Base-by-base conservation (phyloP, 2,113 vertebrate species). In the Mobula birostris region DNA sequence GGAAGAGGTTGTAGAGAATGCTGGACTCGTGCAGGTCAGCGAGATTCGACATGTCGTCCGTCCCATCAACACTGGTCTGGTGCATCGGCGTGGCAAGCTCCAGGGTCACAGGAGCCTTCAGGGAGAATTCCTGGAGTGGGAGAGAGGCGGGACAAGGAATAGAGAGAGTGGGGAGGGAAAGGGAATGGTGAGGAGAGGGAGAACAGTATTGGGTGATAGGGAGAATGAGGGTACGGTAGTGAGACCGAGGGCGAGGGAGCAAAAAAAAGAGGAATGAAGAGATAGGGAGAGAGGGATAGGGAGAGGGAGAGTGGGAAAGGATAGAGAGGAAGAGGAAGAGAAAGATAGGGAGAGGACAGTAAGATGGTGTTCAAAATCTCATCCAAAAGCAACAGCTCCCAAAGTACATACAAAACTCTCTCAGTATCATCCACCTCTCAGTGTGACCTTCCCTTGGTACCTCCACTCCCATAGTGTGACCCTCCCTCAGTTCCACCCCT, bases 11-110 rank as follows among this genome's bases (percentile, higher is more conserved):
- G 95, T 98, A 97, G 97, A 99, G 97, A 96, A 99, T 99, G 96
- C 98, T 97, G 14, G 97, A 97, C 95, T 98, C 98, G 0, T 98
- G 98, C 82, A 98, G 96, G 95, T 99, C 98, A 29, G 96, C 96
- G 96, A 99, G 96, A 91, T 96, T 95, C 94, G 98, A 98, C 98
- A 99, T 98, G 96, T 99, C 98, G 95, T 98, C 98, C 63, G 98
- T 98, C 29, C 98, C 98, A 15, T 96, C 96, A 94, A 96, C 0
- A 66, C 97, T 98, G 96, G 95, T 97, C 95, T 96, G 96, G 95
- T 98, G 98, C 98, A 98, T 98, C 12, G 96, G 96, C 94, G 96
- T 96, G 70, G 98, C 96, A 63, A 95, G 97, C 94, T 97, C 97
- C 72, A 97, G 96, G 95, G 95, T 96, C 90, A 98, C 95, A 79